Evolutionary conservation across 2,888 invertebrate species (phyloP), one percentile per base, ranked within the genome.

Genomic region (Alviniconcha strummeri): DNA sequence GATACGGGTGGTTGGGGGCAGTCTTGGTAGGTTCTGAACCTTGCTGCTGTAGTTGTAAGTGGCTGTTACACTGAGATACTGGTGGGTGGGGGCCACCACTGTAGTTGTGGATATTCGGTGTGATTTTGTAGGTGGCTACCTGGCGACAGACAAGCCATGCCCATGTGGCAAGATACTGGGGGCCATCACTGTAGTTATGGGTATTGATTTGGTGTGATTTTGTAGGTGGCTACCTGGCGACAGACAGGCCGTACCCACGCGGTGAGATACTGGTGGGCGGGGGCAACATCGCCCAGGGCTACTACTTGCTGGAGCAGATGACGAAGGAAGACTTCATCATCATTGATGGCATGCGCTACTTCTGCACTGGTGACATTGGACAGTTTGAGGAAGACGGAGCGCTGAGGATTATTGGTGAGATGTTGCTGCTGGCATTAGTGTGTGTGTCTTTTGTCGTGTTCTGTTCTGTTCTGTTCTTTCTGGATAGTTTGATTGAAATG

Each of bases 321-420:
- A 97, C 98, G 5, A 95, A 95, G 86, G 98, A 98, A 91, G 98
- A 98, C 94, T 96, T 97, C 90, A 91, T 92, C n/a, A 95, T 95
- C 11, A 89, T 91, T 69, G 87, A 92, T 74, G 93, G 93, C 9
- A 80, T 90, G n/a, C 84, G 91, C 88, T 99, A 98, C 97, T 99
- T 99, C 95, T 96, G 96, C 91, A 98, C 98, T 19, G 99, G 99
- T 1, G 99, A 99, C 94, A 97, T 99, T 94, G 98, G 97, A 4
- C 98, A 98, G 95, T 95, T 99, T 91, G 97, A 98, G 91, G 95
- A 95, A 72, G 99, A 99, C 94, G 99, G 99, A 55, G 97, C 96
- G 91, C 96, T 99, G 90, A 97, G 97, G 95, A 98, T 99, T 91
- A 98, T 99, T 90, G 99, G 98, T 98, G 92, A 94, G 95, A 92